Evolutionary conservation across 2,888 invertebrate species (phyloP).

Genomic region (Polymixis flavicincta): DNA sequence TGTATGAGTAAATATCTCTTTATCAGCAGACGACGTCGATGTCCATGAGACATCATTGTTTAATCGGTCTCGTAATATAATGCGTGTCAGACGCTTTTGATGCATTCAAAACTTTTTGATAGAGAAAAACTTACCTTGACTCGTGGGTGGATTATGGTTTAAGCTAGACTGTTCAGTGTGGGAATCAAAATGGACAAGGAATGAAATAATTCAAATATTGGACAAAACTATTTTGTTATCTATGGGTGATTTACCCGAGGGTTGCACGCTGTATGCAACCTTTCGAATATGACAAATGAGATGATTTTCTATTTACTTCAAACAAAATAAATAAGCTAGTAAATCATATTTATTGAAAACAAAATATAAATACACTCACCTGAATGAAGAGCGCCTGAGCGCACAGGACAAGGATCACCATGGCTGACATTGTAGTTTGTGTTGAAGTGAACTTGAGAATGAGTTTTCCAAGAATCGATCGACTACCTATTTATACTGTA

Average conservation of each 20-base stretch:
- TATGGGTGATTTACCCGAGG: too few species aligned
- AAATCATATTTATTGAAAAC: too few species aligned
- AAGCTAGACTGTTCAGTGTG: too few species aligned
- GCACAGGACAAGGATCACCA: slow-evolving; percentile 30
- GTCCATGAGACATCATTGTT: neutral
- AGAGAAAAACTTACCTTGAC: too few species aligned
- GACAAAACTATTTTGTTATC: too few species aligned
- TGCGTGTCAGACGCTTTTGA: neutral
- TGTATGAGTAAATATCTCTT: neutral
- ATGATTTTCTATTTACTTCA: neutral
- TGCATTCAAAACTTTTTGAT: too few species aligned
- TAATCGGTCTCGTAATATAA: neutral
- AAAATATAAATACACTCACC: neutral
- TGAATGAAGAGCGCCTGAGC: slow-evolving; percentile 34
- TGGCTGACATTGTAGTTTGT: neutral
- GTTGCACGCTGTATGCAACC: too few species aligned
- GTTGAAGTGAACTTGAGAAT: neutral
- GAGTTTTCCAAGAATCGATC: neutral
- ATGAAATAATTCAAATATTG: too few species aligned
- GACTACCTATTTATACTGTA: slow-evolving; percentile 4
- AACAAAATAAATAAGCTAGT: too few species aligned
- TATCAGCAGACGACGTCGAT: neutral
- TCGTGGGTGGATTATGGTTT: too few species aligned
- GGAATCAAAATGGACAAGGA: too few species aligned
- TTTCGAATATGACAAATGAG: too few species aligned